Evolutionary conservation across 2,888 invertebrate species (phyloP).

Genomic region (Cheiracanthium punctorium): DNA sequence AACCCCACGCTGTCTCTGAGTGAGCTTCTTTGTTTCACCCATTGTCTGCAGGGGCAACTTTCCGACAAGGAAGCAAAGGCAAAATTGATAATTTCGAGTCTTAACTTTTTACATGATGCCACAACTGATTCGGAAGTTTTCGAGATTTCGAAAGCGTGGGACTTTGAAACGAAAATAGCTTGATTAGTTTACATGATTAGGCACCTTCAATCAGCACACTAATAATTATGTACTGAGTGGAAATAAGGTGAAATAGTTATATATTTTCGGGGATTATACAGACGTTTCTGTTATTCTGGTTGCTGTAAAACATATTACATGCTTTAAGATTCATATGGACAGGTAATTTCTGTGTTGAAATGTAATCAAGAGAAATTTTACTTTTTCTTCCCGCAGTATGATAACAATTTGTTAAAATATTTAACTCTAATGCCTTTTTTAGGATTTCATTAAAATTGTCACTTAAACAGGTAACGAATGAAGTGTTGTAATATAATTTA

Average conservation of each 20-base stretch:
- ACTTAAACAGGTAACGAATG: too few species aligned
- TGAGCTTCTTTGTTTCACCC: slow-evolving; percentile 40
- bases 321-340: too few species aligned
- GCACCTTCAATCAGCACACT: not conserved
- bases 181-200: not conserved
- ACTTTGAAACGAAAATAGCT: not conserved
- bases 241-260: not conserved
- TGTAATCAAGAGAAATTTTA: too few species aligned
- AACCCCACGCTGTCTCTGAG: slow-evolving; percentile 40
- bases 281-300: too few species aligned
- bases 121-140: not conserved
- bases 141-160: not conserved
- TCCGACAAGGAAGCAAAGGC: not conserved
- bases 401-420: too few species aligned
- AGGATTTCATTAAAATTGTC: too few species aligned
- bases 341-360: too few species aligned
- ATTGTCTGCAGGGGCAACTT: slow-evolving; percentile 24
- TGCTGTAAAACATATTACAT: too few species aligned
- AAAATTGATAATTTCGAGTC: slow-evolving; percentile 54
- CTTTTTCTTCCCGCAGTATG: too few species aligned
- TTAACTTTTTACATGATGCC: slow-evolving; percentile 9
- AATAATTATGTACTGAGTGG: not conserved
- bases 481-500: too few species aligned
- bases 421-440: too few species aligned
- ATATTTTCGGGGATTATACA: not conserved